Base-by-base conservation (phyloP, 64 coral and sea anemone genomes). In the Montipora cactus region DNA sequence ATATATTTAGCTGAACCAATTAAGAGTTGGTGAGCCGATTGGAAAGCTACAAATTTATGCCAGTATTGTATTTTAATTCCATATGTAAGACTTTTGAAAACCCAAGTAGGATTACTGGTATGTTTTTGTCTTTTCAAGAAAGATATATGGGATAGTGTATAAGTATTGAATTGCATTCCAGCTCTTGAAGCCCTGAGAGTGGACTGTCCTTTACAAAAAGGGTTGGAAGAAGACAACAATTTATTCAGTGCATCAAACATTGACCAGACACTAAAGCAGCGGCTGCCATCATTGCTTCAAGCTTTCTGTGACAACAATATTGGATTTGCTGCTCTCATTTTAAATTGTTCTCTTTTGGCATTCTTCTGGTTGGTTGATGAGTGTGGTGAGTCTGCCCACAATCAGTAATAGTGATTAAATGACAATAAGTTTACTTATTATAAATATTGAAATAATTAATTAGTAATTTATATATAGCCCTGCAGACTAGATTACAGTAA, bases 201-300 rank as follows among this genome's bases (percentile, higher is more conserved):
- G 48, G 44, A 20, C 8, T 3, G 13, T 67, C 49, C 61, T 68
- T 62, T 67, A 7, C 61, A 84, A 70, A 10, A 49, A 3, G 47
- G 7, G 49, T 10, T 13, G 2, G 23, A 1, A 45, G 79, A 82
- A 15, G 11, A 22, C 16, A 7, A 4, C 47, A 19, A 70, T 50
- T 37, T 86, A 12, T 86, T 86, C n/a, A 71, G 64, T 52, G 62
- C 66, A 71, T 46, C 28, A 70, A 71, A 72, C 47, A 72, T 72
- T 49, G 82, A 86, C 8, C 9, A 49, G 2, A 71, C 64, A 71
- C 3, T 71, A 44, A 22, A 49, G 18, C 18, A 46, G 1, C 10
- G n/a, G 16, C 64, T 86, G 2, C 66, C 82, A 20, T 69, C 82
- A 72, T 20, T 86, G 82, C 68, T 86, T 72, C 68, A 86, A 70